phyloP scores from a whole-genome alignment of 2,797 vertebrate species.

The Aulostomus chinensis region DNA sequence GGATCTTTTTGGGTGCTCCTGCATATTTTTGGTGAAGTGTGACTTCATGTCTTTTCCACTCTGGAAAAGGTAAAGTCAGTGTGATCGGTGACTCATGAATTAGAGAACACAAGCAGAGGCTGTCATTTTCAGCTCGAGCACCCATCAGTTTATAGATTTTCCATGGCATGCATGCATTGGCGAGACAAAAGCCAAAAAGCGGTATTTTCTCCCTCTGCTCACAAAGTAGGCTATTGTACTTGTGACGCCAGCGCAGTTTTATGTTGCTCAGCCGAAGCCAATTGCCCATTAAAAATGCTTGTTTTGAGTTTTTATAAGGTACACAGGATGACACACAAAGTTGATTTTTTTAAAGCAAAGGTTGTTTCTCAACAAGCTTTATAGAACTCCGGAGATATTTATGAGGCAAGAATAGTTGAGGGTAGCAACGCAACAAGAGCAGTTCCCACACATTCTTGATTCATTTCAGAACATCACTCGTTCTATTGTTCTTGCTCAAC shows the following conservation, averaged over 20 bases:
- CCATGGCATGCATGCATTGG: conserved; percentile 44
- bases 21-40: conserved; percentile 53
- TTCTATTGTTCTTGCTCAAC: conserved; percentile 34
- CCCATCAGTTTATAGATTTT: conserved; percentile 70
- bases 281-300: not conserved
- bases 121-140: conserved; percentile 58
- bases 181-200: conserved; percentile 36
- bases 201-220: conserved; percentile 3
- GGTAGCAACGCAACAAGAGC: conserved; percentile 31
- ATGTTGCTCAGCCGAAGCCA: not conserved
- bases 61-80: conserved; percentile 75
- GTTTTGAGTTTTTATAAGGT: not conserved
- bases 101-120: conserved; percentile 51
- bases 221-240: conserved; percentile 27
- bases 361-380: conserved; percentile 16
- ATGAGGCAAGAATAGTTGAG: conserved; percentile 18
- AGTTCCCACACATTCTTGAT: conserved; percentile 20
- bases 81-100: conserved; percentile 59
- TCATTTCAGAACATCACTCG: conserved; percentile 42
- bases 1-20: conserved; percentile 31
- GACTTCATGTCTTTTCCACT: conserved; percentile 79
- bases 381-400: conserved; percentile 34
- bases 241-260: conserved; percentile 20
- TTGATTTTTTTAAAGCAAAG: conserved; percentile 3
- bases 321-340: not conserved